Base-by-base conservation (phyloP, 1,140 invertebrate genomes). In the Berghia stephanieae region DNA sequence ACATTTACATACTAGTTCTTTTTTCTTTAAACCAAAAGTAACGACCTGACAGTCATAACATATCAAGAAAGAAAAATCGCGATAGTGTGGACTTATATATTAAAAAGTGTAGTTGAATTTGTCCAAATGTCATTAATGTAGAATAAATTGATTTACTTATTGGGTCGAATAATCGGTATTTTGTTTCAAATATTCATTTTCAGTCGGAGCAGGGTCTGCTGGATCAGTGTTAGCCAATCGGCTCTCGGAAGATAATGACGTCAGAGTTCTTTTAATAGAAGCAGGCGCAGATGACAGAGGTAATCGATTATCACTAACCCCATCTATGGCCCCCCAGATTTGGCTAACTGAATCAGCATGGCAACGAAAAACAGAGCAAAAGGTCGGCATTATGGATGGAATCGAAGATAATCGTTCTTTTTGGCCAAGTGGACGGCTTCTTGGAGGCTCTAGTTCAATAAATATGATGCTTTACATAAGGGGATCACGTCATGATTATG, bases 401-500 rank as follows among this genome's bases (percentile, higher is more conserved):
- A 8, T 21, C 10, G 27, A 63, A 31, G 57, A 63, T 31, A 27
- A 27, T 8, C 57, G 27, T 8, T 16, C 27, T 10, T 18, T 18
- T 13, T 73, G 52, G 74, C 75, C 70, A 0, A 36, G 75, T 16
- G 79, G 75, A 8, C n/a, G 46, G 38, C 70, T 75, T 10, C 38
- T 80, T 31, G 75, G 79, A 21, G 75, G 79, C 6, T 52, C 36
- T 46, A 78, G 75, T 52, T 46, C 70, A 31, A 60, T 75, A 27
- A 80, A 78, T 43, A 34, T 18, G 36, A 75, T 76, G 66, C n/a
- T 67, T 42, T 75, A 78, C 42, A 74, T 72, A 52, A 91, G 97
- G 24, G 97, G 96, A 0, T 97, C 97, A 83, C 93, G 93, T 78
- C 92, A 92, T 77, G 97, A 99, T 86, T 99, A 98, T 86, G 95